Conservation (phyloP, 2,888 invertebrate species). For the Boloria selene region DNA sequence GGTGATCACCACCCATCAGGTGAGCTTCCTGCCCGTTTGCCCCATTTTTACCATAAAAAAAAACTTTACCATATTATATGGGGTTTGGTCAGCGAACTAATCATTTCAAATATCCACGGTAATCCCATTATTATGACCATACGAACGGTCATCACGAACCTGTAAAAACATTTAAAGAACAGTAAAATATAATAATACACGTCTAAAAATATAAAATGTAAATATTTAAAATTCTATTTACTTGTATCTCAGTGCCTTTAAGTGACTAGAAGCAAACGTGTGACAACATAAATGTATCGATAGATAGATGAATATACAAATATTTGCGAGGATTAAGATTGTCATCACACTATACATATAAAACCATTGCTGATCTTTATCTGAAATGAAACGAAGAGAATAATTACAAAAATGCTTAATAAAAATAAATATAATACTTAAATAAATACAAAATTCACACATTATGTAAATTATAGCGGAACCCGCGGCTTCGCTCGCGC, state of each 20-base stretch:
- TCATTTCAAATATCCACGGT: slow-evolving; percentile 86
- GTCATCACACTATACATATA: slow-evolving; percentile 87
- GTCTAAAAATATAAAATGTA: slow-evolving; percentile 15
- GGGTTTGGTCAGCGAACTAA: slow-evolving; percentile 53
- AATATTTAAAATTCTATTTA: slow-evolving; percentile 50
- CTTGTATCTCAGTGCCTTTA: slow-evolving; percentile 80
- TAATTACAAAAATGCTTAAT: not conserved
- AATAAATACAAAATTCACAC: no score
- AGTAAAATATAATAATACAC: no score
- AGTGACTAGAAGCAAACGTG: slow-evolving; percentile 68
- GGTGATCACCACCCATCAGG: no score
- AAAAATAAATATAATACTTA: not conserved
- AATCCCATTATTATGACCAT: slow-evolving; percentile 86
- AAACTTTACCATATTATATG: slow-evolving; percentile 62
- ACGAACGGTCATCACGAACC: slow-evolving; percentile 83
- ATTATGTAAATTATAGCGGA: no score
- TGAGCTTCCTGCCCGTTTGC: no score
- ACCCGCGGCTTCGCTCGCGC: no score
- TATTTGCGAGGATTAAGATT: slow-evolving; percentile 79
- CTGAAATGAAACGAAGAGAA: slow-evolving; percentile 60
- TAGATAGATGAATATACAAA: slow-evolving; percentile 83
- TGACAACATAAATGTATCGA: slow-evolving; percentile 80
- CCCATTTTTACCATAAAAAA: no score
- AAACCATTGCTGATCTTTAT: slow-evolving; percentile 76
- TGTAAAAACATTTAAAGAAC: slow-evolving; percentile 54